These are phyloP conservation scores for Lamproptera curius DNA, from an alignment of 2,888 invertebrate genomes.

Conservation along the genomic window DNA sequence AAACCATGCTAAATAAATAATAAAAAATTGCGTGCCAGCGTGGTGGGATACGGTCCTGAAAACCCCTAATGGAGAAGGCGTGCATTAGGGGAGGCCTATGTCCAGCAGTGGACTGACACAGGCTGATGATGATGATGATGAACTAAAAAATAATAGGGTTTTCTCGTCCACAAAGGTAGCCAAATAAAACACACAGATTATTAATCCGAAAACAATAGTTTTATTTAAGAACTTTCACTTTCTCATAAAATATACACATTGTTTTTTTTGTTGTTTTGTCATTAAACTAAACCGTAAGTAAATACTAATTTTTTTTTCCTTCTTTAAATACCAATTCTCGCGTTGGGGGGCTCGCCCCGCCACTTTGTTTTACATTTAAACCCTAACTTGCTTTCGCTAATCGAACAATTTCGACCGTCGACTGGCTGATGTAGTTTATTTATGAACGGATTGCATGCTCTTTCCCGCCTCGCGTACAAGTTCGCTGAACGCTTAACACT, in stretches of 20 bases:
- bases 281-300: slow-evolving; percentile 78
- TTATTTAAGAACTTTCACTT: slow-evolving; percentile 78
- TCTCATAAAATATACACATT: slow-evolving; percentile 79
- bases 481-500: slow-evolving; percentile 63
- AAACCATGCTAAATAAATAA: too few species aligned
- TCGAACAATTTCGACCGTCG: slow-evolving; percentile 27
- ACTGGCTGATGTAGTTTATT: slow-evolving; percentile 35
- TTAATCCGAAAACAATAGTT: slow-evolving; percentile 79
- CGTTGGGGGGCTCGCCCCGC: slow-evolving; percentile 40
- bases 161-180: too few species aligned
- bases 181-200: slow-evolving; percentile 69
- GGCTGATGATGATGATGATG: too few species aligned
- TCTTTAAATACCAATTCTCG: slow-evolving; percentile 72
- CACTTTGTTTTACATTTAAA: slow-evolving; percentile 42
- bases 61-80: too few species aligned
- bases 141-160: too few species aligned
- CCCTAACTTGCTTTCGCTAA: neutral
- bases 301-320: slow-evolving; percentile 75
- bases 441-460: too few species aligned
- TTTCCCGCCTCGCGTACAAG: slow-evolving; percentile 63
- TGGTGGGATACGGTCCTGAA: too few species aligned
- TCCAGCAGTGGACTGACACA: too few species aligned
- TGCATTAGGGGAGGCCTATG: too few species aligned
- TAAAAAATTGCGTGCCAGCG: too few species aligned
- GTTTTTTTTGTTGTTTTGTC: slow-evolving; percentile 54